These are phyloP conservation scores for Nephrotoma flavescens DNA, from an alignment of 2,888 invertebrate genomes.

Conservation along the genomic window DNA sequence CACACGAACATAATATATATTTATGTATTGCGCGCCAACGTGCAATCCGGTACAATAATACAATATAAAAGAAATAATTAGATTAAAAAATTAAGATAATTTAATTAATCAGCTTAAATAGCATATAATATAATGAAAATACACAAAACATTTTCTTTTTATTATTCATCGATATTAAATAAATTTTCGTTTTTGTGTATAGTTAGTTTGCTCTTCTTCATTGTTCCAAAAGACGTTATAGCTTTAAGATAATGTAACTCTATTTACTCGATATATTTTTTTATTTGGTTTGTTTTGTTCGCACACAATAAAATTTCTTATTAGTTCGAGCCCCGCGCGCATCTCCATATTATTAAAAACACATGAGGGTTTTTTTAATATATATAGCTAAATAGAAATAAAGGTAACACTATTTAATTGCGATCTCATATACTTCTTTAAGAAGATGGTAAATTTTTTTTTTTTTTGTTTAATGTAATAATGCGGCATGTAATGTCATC, in stretches of 20 bases:
- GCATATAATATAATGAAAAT: neutral
- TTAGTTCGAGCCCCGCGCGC: neutral
- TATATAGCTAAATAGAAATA: neutral
- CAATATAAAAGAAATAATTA: neutral
- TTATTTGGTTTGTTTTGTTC: neutral
- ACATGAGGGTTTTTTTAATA: neutral
- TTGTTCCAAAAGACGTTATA: neutral
- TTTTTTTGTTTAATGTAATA: neutral
- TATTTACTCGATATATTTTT: neutral
- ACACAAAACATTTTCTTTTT: neutral
- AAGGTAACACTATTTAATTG: slow-evolving; percentile 1
- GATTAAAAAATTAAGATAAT: neutral
- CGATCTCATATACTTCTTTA: neutral
- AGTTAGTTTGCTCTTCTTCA: neutral
- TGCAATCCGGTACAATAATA: no score
- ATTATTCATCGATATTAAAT: neutral
- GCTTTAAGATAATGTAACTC: neutral
- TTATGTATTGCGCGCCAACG: no score
- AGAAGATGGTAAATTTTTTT: neutral
- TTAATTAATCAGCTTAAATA: neutral
- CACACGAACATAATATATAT: no score
- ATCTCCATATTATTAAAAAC: neutral
- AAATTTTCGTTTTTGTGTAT: neutral
- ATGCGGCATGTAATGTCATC: slow-evolving; percentile 3
- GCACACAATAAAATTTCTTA: neutral